Conservation (phyloP, 2,888 invertebrate species). For the Agriopis aurantiaria region DNA sequence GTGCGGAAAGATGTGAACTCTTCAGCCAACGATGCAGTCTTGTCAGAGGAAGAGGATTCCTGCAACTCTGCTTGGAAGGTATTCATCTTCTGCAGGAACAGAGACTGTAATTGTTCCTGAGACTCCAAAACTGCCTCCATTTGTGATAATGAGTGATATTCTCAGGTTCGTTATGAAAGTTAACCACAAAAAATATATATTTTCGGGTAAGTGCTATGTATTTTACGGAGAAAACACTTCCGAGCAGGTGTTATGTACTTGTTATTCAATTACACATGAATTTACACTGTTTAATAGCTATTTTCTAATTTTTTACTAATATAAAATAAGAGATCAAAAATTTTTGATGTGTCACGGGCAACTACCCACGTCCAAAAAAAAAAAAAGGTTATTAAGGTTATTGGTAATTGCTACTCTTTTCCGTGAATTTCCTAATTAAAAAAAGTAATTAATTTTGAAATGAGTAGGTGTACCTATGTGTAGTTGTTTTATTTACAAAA, state of each 20-base stretch:
- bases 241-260: neutral
- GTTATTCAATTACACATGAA: neutral
- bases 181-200: neutral
- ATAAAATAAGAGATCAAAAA: neutral
- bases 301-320: neutral
- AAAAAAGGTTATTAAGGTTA: no score
- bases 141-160: no score
- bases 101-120: neutral
- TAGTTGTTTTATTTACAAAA: no score
- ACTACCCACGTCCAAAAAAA: neutral
- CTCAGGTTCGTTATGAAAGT: neutral
- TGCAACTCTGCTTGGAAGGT: neutral
- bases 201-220: neutral
- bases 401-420: no score
- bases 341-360: neutral
- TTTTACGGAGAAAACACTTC: neutral
- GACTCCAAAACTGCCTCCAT: neutral
- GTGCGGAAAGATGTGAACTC: neutral
- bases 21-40: neutral
- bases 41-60: neutral
- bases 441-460: no score
- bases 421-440: no score
- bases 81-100: neutral
- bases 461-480: no score
- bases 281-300: neutral